Evolutionary conservation across 1,140 invertebrate species (phyloP).

Genomic region (Alviniconcha marisindica): DNA sequence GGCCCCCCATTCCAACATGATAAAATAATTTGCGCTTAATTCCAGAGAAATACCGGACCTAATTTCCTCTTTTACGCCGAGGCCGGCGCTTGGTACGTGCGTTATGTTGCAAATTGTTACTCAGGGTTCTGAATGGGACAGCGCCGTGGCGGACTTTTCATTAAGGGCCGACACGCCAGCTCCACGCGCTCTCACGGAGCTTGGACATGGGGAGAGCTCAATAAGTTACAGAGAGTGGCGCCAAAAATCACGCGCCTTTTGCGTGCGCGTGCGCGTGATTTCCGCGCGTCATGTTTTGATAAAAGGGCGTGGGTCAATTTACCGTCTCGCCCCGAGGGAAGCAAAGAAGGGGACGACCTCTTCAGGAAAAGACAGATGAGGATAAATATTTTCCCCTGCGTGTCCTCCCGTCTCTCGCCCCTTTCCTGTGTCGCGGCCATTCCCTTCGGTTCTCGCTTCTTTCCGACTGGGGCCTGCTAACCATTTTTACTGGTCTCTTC

Average conservation of each 20-base stretch:
- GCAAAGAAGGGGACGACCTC: slow-evolving; percentile 30
- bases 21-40: slow-evolving; percentile 45
- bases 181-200: slow-evolving; percentile 30
- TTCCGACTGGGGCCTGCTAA: too few relatives aligned
- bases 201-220: slow-evolving; percentile 28
- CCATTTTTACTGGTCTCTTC: too few relatives aligned
- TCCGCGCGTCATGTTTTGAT: slow-evolving; percentile 37
- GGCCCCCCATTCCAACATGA: slow-evolving; percentile 38
- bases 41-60: slow-evolving; percentile 27
- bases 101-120: slow-evolving; percentile 38
- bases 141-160: slow-evolving; percentile 27
- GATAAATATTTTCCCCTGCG: slow-evolving; percentile 36
- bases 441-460: too few relatives aligned
- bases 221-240: slow-evolving; percentile 32
- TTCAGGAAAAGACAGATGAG: slow-evolving; percentile 38
- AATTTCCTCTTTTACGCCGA: slow-evolving; percentile 35
- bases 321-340: slow-evolving; percentile 27
- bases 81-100: slow-evolving; percentile 23
- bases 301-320: slow-evolving; percentile 38
- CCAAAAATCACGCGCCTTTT: slow-evolving; percentile 41
- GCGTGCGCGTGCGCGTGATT: slow-evolving; percentile 41
- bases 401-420: not conserved
- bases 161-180: slow-evolving; percentile 34
- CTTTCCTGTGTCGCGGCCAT: not conserved
- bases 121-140: slow-evolving; percentile 29